These are phyloP conservation scores for Kradibia gibbosae DNA, from an alignment of 1,140 invertebrate species.

Conservation along the genomic window DNA sequence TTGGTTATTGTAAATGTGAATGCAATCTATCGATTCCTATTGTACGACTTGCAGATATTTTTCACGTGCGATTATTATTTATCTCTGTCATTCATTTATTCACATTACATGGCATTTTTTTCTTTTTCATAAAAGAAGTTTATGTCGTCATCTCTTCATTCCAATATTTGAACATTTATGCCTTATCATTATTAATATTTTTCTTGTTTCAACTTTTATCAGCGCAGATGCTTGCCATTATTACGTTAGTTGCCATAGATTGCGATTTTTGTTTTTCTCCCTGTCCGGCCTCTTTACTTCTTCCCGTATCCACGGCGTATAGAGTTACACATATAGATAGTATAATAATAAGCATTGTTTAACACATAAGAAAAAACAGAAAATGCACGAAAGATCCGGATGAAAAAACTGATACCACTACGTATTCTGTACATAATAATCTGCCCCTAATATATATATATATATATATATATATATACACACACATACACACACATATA, in stretches of 20 bases:
- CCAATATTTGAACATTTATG: slow-evolving; percentile 28
- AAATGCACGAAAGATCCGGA: slow-evolving; percentile 49
- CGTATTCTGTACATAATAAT: slow-evolving; percentile 69
- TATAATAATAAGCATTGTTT: slow-evolving; percentile 56
- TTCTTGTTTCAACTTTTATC: slow-evolving; percentile 29
- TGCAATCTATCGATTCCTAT: slow-evolving; percentile 42
- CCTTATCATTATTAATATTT: slow-evolving; percentile 13
- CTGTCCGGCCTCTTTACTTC: neutral
- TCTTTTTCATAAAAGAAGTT: slow-evolving; percentile 49
- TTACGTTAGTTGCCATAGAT: slow-evolving; percentile 67
- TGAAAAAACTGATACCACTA: slow-evolving; percentile 60
- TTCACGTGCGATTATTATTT: slow-evolving; percentile 45
- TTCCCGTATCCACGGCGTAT: slow-evolving; percentile 14
- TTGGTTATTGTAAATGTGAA: slow-evolving; percentile 47
- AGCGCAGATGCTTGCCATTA: slow-evolving; percentile 65
- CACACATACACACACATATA: no score
- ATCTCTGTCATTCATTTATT: slow-evolving; percentile 39
- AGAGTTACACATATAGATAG: slow-evolving; percentile 49
- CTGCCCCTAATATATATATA: slow-evolving; percentile 61
- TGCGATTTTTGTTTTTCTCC: slow-evolving; percentile 54
- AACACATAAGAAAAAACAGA: slow-evolving; percentile 48
- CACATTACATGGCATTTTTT: slow-evolving; percentile 48
- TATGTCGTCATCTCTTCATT: slow-evolving; percentile 50
- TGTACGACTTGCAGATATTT: slow-evolving; percentile 40
- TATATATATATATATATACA: slow-evolving; percentile 49